Evolutionary conservation across 2,113 vertebrate species (phyloP).

Genomic region (Cyanocitta stelleri): DNA sequence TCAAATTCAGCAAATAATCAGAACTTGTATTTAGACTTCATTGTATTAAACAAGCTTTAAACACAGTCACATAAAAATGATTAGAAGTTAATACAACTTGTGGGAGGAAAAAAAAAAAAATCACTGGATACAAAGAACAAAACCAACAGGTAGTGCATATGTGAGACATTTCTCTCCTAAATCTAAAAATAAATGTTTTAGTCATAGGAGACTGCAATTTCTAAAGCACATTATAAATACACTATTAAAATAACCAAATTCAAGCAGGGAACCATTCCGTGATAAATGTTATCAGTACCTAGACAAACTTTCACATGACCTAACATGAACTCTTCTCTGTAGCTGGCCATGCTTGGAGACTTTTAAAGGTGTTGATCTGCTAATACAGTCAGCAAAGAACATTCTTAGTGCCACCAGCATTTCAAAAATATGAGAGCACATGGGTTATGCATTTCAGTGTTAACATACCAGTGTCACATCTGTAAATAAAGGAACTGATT

Average conservation of each 20-base stretch:
- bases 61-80: not conserved
- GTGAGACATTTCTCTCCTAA: not conserved
- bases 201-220: not conserved
- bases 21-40: not conserved
- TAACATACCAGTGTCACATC: not conserved
- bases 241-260: not conserved
- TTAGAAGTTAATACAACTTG: not conserved
- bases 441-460: not conserved
- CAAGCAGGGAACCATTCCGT: not conserved
- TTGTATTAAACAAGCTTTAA: not conserved
- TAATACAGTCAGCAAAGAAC: not conserved
- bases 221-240: not conserved
- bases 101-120: not conserved
- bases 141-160: not conserved
- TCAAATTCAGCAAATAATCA: not conserved
- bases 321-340: not conserved
- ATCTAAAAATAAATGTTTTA: not conserved
- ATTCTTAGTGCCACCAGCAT: not conserved
- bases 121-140: not conserved
- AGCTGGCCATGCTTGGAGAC: not conserved
- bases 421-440: not conserved
- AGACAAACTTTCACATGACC: conserved; percentile 35
- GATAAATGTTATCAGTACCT: not conserved
- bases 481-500: not conserved
- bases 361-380: not conserved